Evolutionary conservation across 2,888 invertebrate species (phyloP).

Genomic region (Tholera decimalis): DNA sequence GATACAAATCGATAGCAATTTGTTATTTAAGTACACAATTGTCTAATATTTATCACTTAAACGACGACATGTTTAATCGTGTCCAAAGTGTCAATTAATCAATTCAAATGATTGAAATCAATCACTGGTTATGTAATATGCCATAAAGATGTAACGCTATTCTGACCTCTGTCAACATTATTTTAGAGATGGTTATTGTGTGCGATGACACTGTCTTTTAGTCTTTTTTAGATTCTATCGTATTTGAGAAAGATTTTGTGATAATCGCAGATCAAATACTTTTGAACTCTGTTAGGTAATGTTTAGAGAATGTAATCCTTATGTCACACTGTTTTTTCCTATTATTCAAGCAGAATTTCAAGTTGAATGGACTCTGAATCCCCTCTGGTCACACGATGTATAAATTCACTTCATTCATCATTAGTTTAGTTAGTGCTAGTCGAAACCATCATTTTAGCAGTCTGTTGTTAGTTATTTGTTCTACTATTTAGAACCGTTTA

Average conservation of each 20-base stretch:
- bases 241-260: conserved; percentile 13
- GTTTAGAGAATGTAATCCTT: conserved; percentile 20
- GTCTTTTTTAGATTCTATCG: conserved; percentile 14
- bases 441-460: no score
- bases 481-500: no score
- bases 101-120: conserved; percentile 17
- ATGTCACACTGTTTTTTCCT: conserved; percentile 9
- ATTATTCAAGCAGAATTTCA: conserved; percentile 11
- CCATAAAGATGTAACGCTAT: not conserved
- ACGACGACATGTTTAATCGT: conserved; percentile 21
- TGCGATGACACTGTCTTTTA: conserved; percentile 5
- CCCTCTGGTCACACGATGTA: not conserved
- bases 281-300: conserved; percentile 32
- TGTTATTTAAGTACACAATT: conserved; percentile 6
- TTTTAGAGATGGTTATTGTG: conserved; percentile 21
- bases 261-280: conserved; percentile 15
- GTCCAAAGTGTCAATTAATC: conserved; percentile 30
- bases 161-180: not conserved
- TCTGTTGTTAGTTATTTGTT: no score
- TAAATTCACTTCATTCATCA: not conserved
- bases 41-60: conserved; percentile 19
- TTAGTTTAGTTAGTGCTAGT: no score
- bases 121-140: conserved; percentile 33
- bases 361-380: not conserved
- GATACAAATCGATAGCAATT: no score